Conservation (phyloP, 2,888 invertebrate genomes). For the Phlogophora meticulosa region DNA sequence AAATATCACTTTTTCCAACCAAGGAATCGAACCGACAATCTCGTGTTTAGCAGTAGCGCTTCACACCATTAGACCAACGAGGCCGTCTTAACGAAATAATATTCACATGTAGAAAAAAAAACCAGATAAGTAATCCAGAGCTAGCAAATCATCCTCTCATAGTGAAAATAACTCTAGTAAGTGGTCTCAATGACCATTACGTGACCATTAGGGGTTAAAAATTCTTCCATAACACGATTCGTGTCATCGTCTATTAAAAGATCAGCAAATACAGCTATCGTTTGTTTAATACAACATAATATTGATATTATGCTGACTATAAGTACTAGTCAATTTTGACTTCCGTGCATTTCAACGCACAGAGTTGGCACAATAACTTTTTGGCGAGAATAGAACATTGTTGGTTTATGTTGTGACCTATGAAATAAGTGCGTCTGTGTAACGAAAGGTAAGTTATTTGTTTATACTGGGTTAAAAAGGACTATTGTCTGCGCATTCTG, state of each 20-base stretch:
- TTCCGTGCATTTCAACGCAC: background rate
- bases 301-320: conserved; percentile 16
- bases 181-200: too few relatives aligned
- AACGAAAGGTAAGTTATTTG: background rate
- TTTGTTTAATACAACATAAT: conserved; percentile 13
- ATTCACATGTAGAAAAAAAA: too few relatives aligned
- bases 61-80: too few relatives aligned
- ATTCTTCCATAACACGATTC: background rate
- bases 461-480: too few relatives aligned
- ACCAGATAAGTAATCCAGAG: too few relatives aligned
- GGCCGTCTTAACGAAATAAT: too few relatives aligned
- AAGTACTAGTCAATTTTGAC: conserved; percentile 1
- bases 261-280: conserved; percentile 3
- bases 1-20: too few relatives aligned
- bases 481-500: too few relatives aligned
- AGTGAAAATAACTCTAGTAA: too few relatives aligned
- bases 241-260: background rate
- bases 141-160: too few relatives aligned
- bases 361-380: background rate
- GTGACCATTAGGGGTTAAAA: conserved; percentile 2
- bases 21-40: too few relatives aligned
- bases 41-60: too few relatives aligned
- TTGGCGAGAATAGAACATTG: background rate
- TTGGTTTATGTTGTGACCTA: background rate
- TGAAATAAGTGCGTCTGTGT: background rate